These are phyloP conservation scores for Liasis olivaceus DNA, from an alignment of 2,797 vertebrate genomes.

Conservation along the genomic window DNA sequence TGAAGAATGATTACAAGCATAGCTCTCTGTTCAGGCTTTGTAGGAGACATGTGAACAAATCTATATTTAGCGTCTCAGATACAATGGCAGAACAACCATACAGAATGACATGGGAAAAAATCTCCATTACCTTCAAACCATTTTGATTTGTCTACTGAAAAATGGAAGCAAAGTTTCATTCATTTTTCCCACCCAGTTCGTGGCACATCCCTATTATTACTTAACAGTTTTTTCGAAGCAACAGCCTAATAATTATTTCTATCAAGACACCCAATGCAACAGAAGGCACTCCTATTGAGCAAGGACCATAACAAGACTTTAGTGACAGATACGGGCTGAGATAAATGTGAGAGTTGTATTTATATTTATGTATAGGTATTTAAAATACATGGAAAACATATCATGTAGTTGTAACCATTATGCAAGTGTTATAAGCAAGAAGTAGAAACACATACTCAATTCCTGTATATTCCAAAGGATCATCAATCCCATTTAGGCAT, in stretches of 20 bases:
- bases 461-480: slow-evolving; percentile 5
- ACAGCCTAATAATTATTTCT: not conserved
- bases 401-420: not conserved
- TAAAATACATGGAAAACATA: not conserved
- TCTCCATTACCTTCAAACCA: not conserved
- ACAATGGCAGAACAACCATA: not conserved
- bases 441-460: not conserved
- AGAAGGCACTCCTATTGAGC: not conserved
- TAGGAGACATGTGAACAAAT: not conserved
- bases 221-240: not conserved
- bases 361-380: too few relatives aligned
- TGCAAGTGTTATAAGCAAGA: not conserved
- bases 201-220: not conserved
- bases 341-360: not conserved
- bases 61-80: not conserved
- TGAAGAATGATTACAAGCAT: not conserved
- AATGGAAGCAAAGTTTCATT: slow-evolving; percentile 43
- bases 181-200: not conserved
- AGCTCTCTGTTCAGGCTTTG: not conserved
- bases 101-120: not conserved
- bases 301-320: not conserved
- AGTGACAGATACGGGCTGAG: not conserved
- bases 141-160: not conserved
- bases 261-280: not conserved
- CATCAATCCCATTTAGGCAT: slow-evolving; percentile 22